These are phyloP conservation scores for Drosophila nigromelanica DNA, from an alignment of 1,140 invertebrate species.

Conservation along the genomic window DNA sequence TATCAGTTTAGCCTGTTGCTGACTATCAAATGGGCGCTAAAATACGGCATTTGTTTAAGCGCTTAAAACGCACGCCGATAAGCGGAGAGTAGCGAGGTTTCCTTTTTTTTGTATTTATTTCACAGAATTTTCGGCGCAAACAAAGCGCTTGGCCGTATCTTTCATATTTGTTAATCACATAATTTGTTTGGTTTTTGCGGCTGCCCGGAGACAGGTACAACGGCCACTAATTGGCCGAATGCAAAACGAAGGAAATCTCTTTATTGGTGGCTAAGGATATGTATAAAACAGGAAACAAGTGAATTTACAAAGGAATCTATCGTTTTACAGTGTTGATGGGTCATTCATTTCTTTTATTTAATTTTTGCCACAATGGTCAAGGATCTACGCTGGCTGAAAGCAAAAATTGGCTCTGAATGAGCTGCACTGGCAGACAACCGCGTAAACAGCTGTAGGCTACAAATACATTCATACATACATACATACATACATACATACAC, in stretches of 20 bases:
- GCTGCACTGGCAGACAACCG: conserved; percentile 22
- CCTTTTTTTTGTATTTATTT: background rate
- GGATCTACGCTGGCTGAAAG: conserved; percentile 63
- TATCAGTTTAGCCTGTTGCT: conserved; percentile 26
- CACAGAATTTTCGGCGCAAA: conserved; percentile 10
- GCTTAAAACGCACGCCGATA: conserved; percentile 63
- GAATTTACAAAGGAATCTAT: conserved; percentile 34
- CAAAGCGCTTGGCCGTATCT: conserved; percentile 50
- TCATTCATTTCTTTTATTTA: conserved; percentile 1
- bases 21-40: conserved; percentile 51
- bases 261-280: conserved; percentile 58
- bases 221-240: conserved; percentile 66
- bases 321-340: conserved; percentile 23
- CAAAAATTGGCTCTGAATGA: conserved; percentile 34
- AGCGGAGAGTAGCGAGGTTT: conserved; percentile 13
- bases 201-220: conserved; percentile 39
- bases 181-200: conserved; percentile 69
- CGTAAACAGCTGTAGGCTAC: conserved; percentile 20
- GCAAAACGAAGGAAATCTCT: conserved; percentile 64
- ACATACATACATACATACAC: conserved; percentile 7
- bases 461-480: background rate
- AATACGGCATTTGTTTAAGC: conserved; percentile 53
- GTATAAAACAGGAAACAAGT: conserved; percentile 63
- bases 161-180: conserved; percentile 69
- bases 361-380: conserved; percentile 57